Percentiles rank a stretch among this genome's conserved stretches.
Evolutionary conservation across 2,113 vertebrate species (phyloP).

Genomic region (Lethenteron reissneri): DNA sequence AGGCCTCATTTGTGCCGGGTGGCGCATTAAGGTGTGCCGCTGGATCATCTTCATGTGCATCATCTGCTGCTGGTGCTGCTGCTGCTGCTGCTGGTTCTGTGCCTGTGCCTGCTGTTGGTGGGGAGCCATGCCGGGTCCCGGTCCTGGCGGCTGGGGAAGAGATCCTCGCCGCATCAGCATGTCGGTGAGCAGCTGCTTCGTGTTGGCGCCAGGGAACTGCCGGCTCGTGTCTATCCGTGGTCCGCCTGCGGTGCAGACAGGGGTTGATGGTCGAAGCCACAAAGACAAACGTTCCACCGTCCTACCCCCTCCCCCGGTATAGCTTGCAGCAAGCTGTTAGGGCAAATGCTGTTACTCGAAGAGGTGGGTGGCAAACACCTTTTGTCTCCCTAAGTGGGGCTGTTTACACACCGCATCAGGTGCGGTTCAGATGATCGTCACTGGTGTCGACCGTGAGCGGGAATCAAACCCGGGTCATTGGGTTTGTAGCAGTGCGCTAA

Average conservation of each 20-base stretch:
- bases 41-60: constrained; percentile 2
- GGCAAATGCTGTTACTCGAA: too few relatives aligned
- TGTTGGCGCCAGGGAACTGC: background rate
- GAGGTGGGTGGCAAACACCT: too few relatives aligned
- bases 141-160: background rate
- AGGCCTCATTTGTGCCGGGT: too few relatives aligned
- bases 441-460: too few relatives aligned
- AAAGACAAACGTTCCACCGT: too few relatives aligned
- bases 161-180: constrained; percentile 2
- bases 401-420: too few relatives aligned
- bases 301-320: too few relatives aligned
- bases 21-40: background rate
- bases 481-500: too few relatives aligned
- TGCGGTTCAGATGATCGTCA: too few relatives aligned
- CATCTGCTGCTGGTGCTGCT: background rate
- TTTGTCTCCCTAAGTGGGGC: too few relatives aligned
- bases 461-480: too few relatives aligned
- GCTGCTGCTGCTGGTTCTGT: background rate
- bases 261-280: background rate
- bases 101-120: background rate
- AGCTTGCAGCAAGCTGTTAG: too few relatives aligned
- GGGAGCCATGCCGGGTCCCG: background rate
- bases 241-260: background rate
- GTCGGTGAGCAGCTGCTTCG: constrained; percentile 3
- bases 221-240: background rate